Evolutionary conservation across 2,888 invertebrate species (phyloP).

Genomic region (Drosophila antonietae): DNA sequence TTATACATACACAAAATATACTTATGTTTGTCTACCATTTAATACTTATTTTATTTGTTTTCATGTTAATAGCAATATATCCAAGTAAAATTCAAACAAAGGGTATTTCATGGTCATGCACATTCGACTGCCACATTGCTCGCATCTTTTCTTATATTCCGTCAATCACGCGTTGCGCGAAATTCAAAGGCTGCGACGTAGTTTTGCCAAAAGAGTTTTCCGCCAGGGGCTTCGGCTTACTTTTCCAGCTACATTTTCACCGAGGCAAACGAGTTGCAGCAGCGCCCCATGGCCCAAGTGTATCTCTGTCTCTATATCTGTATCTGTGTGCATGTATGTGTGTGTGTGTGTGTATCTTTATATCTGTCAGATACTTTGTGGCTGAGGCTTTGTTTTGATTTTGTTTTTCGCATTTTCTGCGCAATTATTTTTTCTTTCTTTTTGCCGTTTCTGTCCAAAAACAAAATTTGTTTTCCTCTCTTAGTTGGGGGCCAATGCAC

Average conservation of each 20-base stretch:
- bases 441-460: conserved; percentile 48
- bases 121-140: not conserved
- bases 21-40: not conserved
- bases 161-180: conserved; percentile 52
- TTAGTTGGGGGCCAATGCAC: conserved; percentile 50
- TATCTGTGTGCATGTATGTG: not conserved
- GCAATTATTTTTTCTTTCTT: conserved; percentile 32
- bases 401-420: conserved; percentile 44
- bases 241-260: conserved; percentile 56
- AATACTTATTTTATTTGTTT: too few species aligned
- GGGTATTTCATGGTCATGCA: conserved; percentile 25
- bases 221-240: conserved; percentile 47
- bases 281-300: conserved; percentile 11
- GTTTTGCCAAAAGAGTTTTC: conserved; percentile 60
- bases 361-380: conserved; percentile 43
- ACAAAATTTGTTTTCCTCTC: conserved; percentile 41
- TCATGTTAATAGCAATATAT: not conserved
- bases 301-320: conserved; percentile 3
- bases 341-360: conserved; percentile 2
- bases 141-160: conserved; percentile 21
- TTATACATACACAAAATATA: not conserved
- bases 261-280: conserved; percentile 46
- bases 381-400: conserved; percentile 40
- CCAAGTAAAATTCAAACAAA: not conserved
- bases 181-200: conserved; percentile 62